Evolutionary conservation across 1,140 invertebrate genomes (phyloP).

Genomic region (Pogonomyrmex barbatus): DNA sequence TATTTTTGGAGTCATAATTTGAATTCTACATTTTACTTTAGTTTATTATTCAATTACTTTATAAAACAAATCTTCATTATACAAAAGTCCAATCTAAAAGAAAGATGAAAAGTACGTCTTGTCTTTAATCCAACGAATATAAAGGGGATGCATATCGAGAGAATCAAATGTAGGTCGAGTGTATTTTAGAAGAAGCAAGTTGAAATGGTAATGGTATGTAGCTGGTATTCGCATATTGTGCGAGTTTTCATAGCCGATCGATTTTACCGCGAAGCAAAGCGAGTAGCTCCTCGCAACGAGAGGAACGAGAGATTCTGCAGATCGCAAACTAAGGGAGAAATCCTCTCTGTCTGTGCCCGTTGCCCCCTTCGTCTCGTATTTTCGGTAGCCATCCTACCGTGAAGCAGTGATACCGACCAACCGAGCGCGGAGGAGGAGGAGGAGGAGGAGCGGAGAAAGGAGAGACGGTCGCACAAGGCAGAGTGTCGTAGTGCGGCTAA

Average conservation of each 20-base stretch:
- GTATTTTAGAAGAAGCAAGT: not conserved
- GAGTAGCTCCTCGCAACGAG: slow-evolving; percentile 27
- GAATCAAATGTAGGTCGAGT: not conserved
- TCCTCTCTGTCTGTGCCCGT: slow-evolving; percentile 60
- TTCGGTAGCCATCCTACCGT: slow-evolving; percentile 75
- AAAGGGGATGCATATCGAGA: not conserved
- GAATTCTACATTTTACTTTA: not conserved
- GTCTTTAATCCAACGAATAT: slow-evolving; percentile 10
- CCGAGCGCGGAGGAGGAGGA: slow-evolving; percentile 59
- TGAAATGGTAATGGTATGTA: slow-evolving; percentile 39
- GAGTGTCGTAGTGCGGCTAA: slow-evolving; percentile 16
- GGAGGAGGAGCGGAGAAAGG: not conserved
- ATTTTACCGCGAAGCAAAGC: slow-evolving; percentile 62
- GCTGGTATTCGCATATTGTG: slow-evolving; percentile 47
- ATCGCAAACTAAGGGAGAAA: slow-evolving; percentile 63
- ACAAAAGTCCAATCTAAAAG: not conserved
- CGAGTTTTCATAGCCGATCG: slow-evolving; percentile 72
- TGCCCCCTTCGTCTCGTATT: slow-evolving; percentile 72
- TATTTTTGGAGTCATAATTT: not conserved
- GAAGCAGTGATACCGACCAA: slow-evolving; percentile 76
- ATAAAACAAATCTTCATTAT: not conserved
- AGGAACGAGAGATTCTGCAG: slow-evolving; percentile 53
- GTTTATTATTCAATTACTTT: not conserved
- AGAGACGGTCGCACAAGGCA: slow-evolving; percentile 5
- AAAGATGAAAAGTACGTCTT: not conserved